Evolutionary conservation across 2,797 vertebrate species (phyloP).

Genomic region (Amphiprion clarkii): DNA sequence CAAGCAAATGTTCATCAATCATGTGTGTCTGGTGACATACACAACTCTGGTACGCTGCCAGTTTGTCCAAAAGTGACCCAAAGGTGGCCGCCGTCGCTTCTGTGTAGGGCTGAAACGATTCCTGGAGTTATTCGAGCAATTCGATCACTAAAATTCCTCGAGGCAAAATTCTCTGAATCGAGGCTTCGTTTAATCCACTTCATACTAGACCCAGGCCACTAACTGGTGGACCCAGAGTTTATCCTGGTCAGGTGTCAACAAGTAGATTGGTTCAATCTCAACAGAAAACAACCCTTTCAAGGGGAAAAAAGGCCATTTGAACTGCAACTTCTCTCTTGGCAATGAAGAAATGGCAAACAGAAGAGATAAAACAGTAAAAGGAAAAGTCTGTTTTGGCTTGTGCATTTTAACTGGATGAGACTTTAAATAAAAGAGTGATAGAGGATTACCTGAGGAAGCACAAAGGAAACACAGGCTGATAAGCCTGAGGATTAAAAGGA

Average conservation of each 20-base stretch:
- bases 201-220: too few relatives aligned
- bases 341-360: slow-evolving; percentile 25
- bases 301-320: not conserved
- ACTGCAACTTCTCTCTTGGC: slow-evolving; percentile 20
- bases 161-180: too few relatives aligned
- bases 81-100: slow-evolving; percentile 15
- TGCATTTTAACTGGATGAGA: slow-evolving; percentile 38
- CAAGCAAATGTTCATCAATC: slow-evolving; percentile 58
- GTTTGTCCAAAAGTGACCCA: slow-evolving; percentile 33
- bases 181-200: too few relatives aligned
- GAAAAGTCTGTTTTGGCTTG: slow-evolving; percentile 10
- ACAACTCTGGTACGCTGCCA: slow-evolving; percentile 47
- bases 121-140: too few relatives aligned
- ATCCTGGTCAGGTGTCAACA: slow-evolving; percentile 59
- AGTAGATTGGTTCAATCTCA: slow-evolving; percentile 34
- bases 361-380: slow-evolving; percentile 14
- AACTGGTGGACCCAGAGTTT: too few relatives aligned
- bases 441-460: slow-evolving; percentile 32
- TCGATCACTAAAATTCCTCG: too few relatives aligned
- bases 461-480: slow-evolving; percentile 30
- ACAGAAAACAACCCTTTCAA: slow-evolving; percentile 22
- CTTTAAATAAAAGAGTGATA: slow-evolving; percentile 55
- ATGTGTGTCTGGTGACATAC: slow-evolving; percentile 26
- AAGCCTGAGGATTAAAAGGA: slow-evolving; percentile 30
- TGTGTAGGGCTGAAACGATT: too few relatives aligned